Conservation (phyloP, 2,113 vertebrate species). For the Hippoglossus stenolepis region DNA sequence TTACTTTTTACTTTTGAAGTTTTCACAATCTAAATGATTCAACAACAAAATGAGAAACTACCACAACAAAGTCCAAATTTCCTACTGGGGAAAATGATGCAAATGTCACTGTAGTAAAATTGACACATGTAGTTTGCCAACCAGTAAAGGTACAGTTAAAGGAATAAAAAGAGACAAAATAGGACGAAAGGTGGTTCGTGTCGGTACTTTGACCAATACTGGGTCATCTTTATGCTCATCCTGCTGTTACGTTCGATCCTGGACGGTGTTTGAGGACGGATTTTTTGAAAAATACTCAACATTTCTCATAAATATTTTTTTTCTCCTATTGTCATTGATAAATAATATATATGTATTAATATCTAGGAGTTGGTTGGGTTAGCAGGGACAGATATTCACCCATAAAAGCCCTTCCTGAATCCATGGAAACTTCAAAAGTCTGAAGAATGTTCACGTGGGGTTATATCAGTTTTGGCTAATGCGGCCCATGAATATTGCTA, state of each 20-base stretch:
- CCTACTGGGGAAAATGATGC: constrained; percentile 77
- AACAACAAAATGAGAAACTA: constrained; percentile 89
- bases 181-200: constrained; percentile 70
- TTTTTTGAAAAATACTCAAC: constrained; percentile 69
- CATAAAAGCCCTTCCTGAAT: constrained; percentile 78
- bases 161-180: constrained; percentile 72
- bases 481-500: constrained; percentile 83
- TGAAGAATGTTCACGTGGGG: constrained; percentile 62
- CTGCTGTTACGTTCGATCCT: constrained; percentile 45
- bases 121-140: constrained; percentile 77
- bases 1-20: constrained; percentile 78
- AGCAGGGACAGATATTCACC: constrained; percentile 71
- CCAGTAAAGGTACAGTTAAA: constrained; percentile 75
- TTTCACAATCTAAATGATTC: constrained; percentile 88
- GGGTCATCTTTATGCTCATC: constrained; percentile 56
- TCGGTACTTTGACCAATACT: constrained; percentile 47
- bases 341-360: constrained; percentile 78
- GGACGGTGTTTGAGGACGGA: constrained; percentile 61
- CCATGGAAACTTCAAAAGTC: constrained; percentile 70
- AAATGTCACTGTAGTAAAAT: constrained; percentile 78
- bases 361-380: constrained; percentile 69
- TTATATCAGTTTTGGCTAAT: constrained; percentile 76
- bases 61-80: constrained; percentile 86
- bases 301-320: constrained; percentile 67
- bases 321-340: constrained; percentile 65